These are phyloP conservation scores for Cephalopholis sonnerati DNA, from an alignment of 2,113 vertebrate genomes.

Conservation along the genomic window DNA sequence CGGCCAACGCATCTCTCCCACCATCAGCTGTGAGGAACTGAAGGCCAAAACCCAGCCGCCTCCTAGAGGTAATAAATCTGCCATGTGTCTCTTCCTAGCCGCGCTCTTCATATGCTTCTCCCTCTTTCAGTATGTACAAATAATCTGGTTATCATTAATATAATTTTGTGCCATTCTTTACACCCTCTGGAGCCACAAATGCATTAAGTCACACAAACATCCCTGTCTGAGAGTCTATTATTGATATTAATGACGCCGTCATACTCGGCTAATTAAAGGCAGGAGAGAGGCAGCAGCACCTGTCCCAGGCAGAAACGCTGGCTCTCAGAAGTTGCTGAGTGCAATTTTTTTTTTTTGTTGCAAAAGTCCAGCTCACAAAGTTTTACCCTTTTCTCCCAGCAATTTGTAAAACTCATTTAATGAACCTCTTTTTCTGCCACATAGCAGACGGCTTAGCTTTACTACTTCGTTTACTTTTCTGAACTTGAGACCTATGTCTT, in stretches of 20 bases:
- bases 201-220: slow-evolving; percentile 29
- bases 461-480: slow-evolving; percentile 2
- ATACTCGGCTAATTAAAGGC: slow-evolving; percentile 55
- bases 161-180: slow-evolving; percentile 9
- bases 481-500: slow-evolving; percentile 8
- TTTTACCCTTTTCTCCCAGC: slow-evolving; percentile 8
- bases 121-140: slow-evolving; percentile 7
- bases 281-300: slow-evolving; percentile 42
- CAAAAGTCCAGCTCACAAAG: neutral
- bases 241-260: slow-evolving; percentile 55
- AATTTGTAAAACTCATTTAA: neutral
- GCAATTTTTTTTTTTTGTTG: neutral
- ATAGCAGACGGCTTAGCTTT: neutral
- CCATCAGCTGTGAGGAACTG: slow-evolving; percentile 20
- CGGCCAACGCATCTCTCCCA: neutral
- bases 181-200: slow-evolving; percentile 6
- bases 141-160: slow-evolving; percentile 26
- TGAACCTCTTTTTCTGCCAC: slow-evolving; percentile 4
- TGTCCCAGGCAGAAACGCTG: slow-evolving; percentile 34
- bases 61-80: slow-evolving; percentile 53
- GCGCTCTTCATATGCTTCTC: slow-evolving; percentile 17
- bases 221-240: slow-evolving; percentile 32
- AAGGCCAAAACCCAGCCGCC: slow-evolving; percentile 55
- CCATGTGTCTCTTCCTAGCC: slow-evolving; percentile 29
- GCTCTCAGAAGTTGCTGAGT: slow-evolving; percentile 23